Evolutionary conservation across 1,140 invertebrate species (phyloP).

Genomic region (Listronotus oregonensis): DNA sequence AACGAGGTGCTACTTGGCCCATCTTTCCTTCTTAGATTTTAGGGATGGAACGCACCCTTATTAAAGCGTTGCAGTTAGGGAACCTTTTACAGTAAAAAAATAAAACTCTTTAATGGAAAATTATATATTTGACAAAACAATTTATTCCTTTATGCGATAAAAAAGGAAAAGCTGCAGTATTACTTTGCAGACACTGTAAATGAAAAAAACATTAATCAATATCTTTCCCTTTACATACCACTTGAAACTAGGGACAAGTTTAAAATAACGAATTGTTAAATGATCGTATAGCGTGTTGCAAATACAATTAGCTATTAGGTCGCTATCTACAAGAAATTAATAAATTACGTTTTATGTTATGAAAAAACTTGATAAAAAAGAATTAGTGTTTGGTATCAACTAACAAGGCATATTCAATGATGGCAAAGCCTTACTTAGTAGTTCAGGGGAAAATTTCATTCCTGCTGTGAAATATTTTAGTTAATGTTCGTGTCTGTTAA

Average conservation of each 20-base stretch:
- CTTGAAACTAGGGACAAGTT: neutral
- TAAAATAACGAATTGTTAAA: slow-evolving; percentile 12
- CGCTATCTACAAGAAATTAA: slow-evolving; percentile 19
- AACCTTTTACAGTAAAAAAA: no score
- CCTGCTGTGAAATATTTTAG: slow-evolving; percentile 6
- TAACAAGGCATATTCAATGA: slow-evolving; percentile 27
- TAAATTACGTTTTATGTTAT: slow-evolving; percentile 26
- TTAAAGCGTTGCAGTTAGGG: no score
- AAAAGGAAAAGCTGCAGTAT: no score
- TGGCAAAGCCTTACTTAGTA: slow-evolving; percentile 11
- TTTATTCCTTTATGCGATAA: no score
- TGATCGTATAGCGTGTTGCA: slow-evolving; percentile 9
- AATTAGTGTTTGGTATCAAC: slow-evolving; percentile 24
- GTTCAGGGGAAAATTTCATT: slow-evolving; percentile 28
- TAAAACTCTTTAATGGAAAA: no score
- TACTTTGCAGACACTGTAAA: no score
- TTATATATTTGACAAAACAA: no score
- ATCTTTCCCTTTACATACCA: neutral
- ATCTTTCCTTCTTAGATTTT: no score
- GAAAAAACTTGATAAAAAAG: slow-evolving; percentile 23
- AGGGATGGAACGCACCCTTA: no score
- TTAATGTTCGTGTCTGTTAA: neutral
- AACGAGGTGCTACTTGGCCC: no score
- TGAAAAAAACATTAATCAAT: neutral
- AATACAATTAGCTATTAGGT: slow-evolving; percentile 17